Evolutionary conservation across 1,140 invertebrate species (phyloP), one percentile per base, ranked within the genome.

Genomic region (Notospermus geniculatus): DNA sequence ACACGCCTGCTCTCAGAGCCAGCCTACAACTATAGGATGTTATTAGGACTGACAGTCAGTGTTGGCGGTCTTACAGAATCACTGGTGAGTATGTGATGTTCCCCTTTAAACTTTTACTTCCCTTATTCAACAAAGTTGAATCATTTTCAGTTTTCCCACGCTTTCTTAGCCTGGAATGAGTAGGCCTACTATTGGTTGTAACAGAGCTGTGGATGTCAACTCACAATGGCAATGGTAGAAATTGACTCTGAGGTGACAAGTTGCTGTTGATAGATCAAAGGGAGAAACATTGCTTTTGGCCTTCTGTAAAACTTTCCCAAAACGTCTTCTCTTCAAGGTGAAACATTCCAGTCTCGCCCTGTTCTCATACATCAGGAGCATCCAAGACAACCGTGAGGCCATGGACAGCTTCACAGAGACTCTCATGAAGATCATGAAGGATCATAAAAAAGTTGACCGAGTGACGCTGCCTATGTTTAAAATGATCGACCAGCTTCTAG

Each of bases 41-140:
- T 95, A 1, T 82, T 89, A 54, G 93, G 93, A 1, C 81, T 96
- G 23, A 86, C 91, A 54, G 89, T 90, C 46, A 94, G 91, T 78
- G 89, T 91, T 50, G 94, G 93, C 13, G 92, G 93, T 43, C 81
- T 95, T 15, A 93, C 91, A 23, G 93, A 95, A 83, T 93, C 90
- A 65, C 83, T 96, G 81, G 92, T 94, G 80, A 86, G 85, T 76
- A 56, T 15, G n/a, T n/a, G n/a, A n/a, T n/a, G n/a, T n/a, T n/a
- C n/a, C n/a, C n/a, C n/a, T n/a, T n/a, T n/a, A n/a, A n/a, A n/a
- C n/a, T n/a, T n/a, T n/a, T n/a, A n/a, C n/a, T n/a, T n/a, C n/a
- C n/a, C n/a, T n/a, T n/a, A n/a, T n/a, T n/a, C n/a, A n/a, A n/a
- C n/a, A n/a, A n/a, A n/a, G n/a, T n/a, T n/a, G n/a, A n/a, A n/a